Conservation (phyloP, 2,113 vertebrate genomes). For the Oenanthe melanoleuca region DNA sequence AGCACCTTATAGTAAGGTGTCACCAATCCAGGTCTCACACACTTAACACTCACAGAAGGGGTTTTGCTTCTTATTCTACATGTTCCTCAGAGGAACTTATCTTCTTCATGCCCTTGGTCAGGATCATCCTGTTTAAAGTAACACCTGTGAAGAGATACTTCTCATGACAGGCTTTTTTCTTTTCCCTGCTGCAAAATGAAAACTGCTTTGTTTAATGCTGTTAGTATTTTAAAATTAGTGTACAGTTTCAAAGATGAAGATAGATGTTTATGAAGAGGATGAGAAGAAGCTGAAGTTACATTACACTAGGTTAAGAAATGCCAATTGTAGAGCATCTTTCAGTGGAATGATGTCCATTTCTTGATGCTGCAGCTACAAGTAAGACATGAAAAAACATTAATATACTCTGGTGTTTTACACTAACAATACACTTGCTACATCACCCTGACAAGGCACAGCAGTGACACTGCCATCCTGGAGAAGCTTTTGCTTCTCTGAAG, state of each 20-base stretch:
- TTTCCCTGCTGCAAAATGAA: background rate
- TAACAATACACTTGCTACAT: background rate
- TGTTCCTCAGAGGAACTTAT: background rate
- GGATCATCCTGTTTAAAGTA: background rate
- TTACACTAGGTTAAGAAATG: background rate
- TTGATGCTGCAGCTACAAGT: background rate
- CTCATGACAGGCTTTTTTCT: background rate
- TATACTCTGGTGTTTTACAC: background rate
- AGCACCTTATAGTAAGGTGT: background rate
- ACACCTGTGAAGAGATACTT: background rate
- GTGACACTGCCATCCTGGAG: background rate
- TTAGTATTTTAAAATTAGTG: background rate
- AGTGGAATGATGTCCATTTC: background rate
- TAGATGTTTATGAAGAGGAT: background rate
- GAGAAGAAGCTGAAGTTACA: background rate
- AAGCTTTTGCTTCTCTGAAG: background rate
- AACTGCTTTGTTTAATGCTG: background rate
- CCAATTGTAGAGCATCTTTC: background rate
- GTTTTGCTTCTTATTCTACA: background rate
- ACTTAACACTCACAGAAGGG: background rate
- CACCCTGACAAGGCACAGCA: background rate
- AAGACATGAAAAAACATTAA: background rate
- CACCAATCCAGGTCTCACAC: background rate
- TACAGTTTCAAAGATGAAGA: background rate
- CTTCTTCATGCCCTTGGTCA: background rate